phyloP scores from a whole-genome alignment of 2,797 vertebrate genomes.

The Gastrophryne carolinensis region DNA sequence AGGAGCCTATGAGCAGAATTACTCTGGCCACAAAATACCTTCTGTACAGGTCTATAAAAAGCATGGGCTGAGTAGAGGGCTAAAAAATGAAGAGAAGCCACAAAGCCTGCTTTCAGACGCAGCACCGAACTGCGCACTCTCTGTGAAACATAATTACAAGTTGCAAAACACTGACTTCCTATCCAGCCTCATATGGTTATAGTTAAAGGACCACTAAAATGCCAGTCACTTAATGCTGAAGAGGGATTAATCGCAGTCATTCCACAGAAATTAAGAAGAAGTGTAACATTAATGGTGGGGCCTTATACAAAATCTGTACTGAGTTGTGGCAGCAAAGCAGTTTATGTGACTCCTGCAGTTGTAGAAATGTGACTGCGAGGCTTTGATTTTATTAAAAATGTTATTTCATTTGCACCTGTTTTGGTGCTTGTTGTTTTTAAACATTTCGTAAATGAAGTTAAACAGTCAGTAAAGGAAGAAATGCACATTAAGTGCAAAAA shows the following conservation, averaged over 20 bases:
- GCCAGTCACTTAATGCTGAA: neutral
- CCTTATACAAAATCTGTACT: too few species aligned
- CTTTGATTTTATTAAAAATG: too few species aligned
- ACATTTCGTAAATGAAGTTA: too few species aligned
- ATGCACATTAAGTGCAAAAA: too few species aligned
- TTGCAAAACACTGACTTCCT: neutral
- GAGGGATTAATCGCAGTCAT: neutral
- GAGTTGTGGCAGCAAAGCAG: too few species aligned
- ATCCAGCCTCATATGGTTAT: slow-evolving; percentile 1
- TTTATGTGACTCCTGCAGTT: too few species aligned
- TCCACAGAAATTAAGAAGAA: neutral
- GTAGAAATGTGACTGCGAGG: too few species aligned
- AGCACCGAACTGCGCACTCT: neutral
- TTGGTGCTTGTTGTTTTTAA: too few species aligned
- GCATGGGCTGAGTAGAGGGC: neutral
- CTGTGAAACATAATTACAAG: slow-evolving; percentile 1
- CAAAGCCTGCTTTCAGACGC: neutral
- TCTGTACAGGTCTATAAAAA: neutral
- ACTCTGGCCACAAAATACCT: neutral
- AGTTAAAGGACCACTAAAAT: slow-evolving; percentile 13
- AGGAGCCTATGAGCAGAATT: neutral
- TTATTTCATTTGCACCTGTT: too few species aligned
- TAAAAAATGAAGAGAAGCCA: neutral
- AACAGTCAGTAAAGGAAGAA: too few species aligned
- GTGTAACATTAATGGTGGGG: neutral